These are phyloP conservation scores for pig (Sus scrofa) DNA, from an alignment of 2,113 vertebrate species.

Conservation along the genomic window T2T-Sscrofa CM000812.6:201908501-201909000, in stretches of 20 bases:
- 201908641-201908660: background rate
- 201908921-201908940: constrained; percentile 81
- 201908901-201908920: constrained; percentile 76
- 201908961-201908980: constrained; percentile 74
- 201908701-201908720: constrained; percentile 35
- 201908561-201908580: constrained; percentile 14
- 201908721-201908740: constrained; percentile 50
- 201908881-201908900: constrained; percentile 60
- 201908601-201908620: background rate
- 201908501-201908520: constrained; percentile 7
- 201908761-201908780: constrained; percentile 81
- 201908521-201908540: background rate
- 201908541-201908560: background rate
- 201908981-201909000: constrained; percentile 85
- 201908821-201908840: constrained; percentile 79
- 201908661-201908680: constrained; percentile 64
- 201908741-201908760: constrained; percentile 58
- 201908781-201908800: constrained; percentile 81
- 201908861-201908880: constrained; percentile 30
- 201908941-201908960: constrained; percentile 81
- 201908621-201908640: constrained; percentile 30
- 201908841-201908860: constrained; percentile 62
- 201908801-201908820: constrained; percentile 78
- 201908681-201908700: constrained; percentile 58
- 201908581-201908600: background rate